A percentile compares a stretch with the other conserved stretches of the same genome.
Conservation (phyloP, 2,888 invertebrate genomes). For the Monoplex corrugatus region DNA sequence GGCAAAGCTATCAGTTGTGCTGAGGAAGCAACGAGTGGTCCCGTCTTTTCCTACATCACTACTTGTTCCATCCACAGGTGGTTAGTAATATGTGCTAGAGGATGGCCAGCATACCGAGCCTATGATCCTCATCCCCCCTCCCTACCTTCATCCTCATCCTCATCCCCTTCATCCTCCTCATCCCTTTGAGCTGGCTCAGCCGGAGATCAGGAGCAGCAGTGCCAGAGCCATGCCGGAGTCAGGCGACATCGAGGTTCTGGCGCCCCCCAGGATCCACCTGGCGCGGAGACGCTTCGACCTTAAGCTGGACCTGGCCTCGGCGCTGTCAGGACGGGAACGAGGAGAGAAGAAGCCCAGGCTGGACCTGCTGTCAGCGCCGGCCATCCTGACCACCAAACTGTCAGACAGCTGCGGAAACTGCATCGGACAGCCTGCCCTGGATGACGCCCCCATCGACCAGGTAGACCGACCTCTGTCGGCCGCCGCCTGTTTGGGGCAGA, state of each 20-base stretch:
- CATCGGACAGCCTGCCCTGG: slow-evolving; percentile 30
- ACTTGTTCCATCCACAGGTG: background rate
- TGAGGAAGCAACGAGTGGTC: background rate
- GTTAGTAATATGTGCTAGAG: background rate
- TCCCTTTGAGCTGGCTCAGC: slow-evolving; percentile 41
- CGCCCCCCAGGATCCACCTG: slow-evolving; percentile 63
- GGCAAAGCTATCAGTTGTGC: background rate
- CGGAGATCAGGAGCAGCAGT: background rate
- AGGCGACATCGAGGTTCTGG: slow-evolving; percentile 72
- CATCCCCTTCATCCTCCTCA: slow-evolving; percentile 9
- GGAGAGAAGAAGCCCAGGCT: slow-evolving; percentile 42
- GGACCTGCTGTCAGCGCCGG: slow-evolving; percentile 22
- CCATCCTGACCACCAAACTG: slow-evolving; percentile 35
- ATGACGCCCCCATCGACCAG: background rate
- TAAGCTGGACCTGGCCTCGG: slow-evolving; percentile 54
- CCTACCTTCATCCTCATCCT: slow-evolving; percentile 38
- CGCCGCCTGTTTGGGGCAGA: background rate
- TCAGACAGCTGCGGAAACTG: slow-evolving; percentile 44
- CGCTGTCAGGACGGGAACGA: slow-evolving; percentile 38
- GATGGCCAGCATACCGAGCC: background rate
- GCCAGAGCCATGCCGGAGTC: slow-evolving; percentile 71
- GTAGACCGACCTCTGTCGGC: background rate
- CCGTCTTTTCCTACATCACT: background rate
- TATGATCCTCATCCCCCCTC: slow-evolving; percentile 42
- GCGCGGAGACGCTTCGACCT: slow-evolving; percentile 64